phyloP scores from a whole-genome alignment of 2,888 invertebrate genomes.

The Amphipyra berbera region DNA sequence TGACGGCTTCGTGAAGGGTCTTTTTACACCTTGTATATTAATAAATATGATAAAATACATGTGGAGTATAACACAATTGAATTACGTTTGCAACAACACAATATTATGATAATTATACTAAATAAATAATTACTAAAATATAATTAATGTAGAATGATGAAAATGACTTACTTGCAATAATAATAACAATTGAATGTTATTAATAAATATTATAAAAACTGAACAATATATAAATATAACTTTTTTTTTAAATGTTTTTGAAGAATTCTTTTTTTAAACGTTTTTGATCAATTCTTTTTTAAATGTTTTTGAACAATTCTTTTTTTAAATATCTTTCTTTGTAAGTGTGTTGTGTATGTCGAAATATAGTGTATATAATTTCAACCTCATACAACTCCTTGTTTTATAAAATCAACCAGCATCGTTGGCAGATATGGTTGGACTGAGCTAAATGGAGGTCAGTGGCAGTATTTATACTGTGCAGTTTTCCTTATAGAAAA shows the following conservation, averaged over 20 bases:
- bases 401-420: slow-evolving; percentile 19
- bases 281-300: no score
- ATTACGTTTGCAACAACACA: no score
- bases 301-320: not conserved
- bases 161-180: no score
- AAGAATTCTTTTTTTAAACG: not conserved
- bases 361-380: slow-evolving; percentile 28
- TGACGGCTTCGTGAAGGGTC: no score
- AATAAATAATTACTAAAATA: no score
- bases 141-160: no score
- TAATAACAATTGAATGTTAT: no score
- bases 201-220: no score
- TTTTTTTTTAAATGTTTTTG: no score
- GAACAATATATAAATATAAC: no score
- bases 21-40: no score
- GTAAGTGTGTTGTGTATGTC: slow-evolving; percentile 4
- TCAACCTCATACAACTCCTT: slow-evolving; percentile 48
- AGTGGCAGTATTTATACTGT: not conserved
- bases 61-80: slow-evolving; percentile 22
- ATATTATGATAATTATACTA: not conserved
- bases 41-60: slow-evolving; percentile 26
- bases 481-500: slow-evolving; percentile 27
- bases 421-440: not conserved
- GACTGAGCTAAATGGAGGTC: slow-evolving; percentile 1
- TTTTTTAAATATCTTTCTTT: not conserved